Base-by-base conservation (phyloP, 2,797 vertebrate genomes). In the Myotis findleyi region DNA sequence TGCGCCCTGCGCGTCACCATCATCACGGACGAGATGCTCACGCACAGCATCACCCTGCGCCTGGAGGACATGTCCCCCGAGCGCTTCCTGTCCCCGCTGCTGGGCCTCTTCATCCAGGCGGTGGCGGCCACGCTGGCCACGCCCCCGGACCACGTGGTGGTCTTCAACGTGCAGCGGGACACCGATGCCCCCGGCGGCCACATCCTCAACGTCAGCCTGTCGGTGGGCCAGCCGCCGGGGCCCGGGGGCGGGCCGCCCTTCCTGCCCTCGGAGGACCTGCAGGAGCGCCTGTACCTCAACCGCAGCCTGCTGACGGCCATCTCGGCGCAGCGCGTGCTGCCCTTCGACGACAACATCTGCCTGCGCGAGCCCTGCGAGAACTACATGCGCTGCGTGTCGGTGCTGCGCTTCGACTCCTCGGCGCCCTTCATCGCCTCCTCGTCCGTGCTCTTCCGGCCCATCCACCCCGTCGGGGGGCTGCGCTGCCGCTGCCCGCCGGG, bases 281-380 rank as follows among this genome's bases (percentile, higher is more conserved):
- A 99, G 98, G 99, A 99, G 98, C 98, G 99, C 66, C 97, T 99
- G 53, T 99, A 99, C 96, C 98, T 99, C 84, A 99, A 99, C 98
- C 99, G 99, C 73, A 99, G 99, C 81, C 98, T 99, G 71, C 98
- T 99, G 47, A 98, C 99, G 0, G 98, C 98, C 96, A 98, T 99
- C 96, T 99, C 99, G 0, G 99, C 99, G 0, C 99, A 99, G 98
- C 98, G 98, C 13, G 99, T 99, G 68, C 99, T 99, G 81, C 99
- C 99, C 41, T 99, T 99, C 20, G 99, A 99, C 1, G 99, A 99
- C 98, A 99, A 99, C 97, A 99, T 99, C 98, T 99, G 99, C 98
- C 98, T 99, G 76, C 99, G 99, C 0, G 99, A 99, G 97, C 99
- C 99, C 0, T 99, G 99, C 6, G 99, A 99, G 98, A 99, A 99